These are phyloP conservation scores for Melangyna quadrimaculata DNA, from an alignment of 2,888 invertebrate species.

Conservation along the genomic window DNA sequence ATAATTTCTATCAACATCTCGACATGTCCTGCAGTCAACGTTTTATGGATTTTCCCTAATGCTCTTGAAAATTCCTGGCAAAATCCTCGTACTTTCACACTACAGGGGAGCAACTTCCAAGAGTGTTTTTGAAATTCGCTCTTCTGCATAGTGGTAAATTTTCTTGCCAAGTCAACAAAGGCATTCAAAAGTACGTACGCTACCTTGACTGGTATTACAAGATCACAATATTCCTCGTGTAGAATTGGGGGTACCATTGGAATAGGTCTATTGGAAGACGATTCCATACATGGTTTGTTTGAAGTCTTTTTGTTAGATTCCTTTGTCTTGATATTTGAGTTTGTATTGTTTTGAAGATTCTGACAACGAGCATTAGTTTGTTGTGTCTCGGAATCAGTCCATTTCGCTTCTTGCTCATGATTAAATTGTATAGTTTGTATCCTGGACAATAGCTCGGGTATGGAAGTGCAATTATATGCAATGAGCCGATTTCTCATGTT, in stretches of 20 bases:
- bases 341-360: not conserved
- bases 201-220: constrained; percentile 1
- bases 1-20: constrained; percentile 23
- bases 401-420: not conserved
- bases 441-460: constrained; percentile 7
- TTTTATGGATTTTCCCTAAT: not conserved
- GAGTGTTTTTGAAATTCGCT: constrained; percentile 9
- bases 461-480: constrained; percentile 4
- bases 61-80: too few species aligned
- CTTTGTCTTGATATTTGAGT: too few species aligned
- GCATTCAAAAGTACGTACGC: not conserved
- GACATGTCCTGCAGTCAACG: constrained; percentile 9
- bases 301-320: too few species aligned
- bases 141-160: constrained; percentile 16
- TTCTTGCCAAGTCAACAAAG: constrained; percentile 23
- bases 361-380: not conserved
- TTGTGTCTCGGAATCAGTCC: not conserved
- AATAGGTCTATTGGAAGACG: too few species aligned
- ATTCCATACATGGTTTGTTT: not conserved
- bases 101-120: constrained; percentile 8
- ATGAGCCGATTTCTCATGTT: constrained; percentile 4
- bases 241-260: not conserved
- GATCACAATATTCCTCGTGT: not conserved
- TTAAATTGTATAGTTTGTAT: not conserved
- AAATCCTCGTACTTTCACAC: not conserved